A percentile compares a stretch with the other conserved stretches of the same genome.
Conservation (phyloP, 2,113 vertebrate genomes). For the Nematolebias whitei region DNA sequence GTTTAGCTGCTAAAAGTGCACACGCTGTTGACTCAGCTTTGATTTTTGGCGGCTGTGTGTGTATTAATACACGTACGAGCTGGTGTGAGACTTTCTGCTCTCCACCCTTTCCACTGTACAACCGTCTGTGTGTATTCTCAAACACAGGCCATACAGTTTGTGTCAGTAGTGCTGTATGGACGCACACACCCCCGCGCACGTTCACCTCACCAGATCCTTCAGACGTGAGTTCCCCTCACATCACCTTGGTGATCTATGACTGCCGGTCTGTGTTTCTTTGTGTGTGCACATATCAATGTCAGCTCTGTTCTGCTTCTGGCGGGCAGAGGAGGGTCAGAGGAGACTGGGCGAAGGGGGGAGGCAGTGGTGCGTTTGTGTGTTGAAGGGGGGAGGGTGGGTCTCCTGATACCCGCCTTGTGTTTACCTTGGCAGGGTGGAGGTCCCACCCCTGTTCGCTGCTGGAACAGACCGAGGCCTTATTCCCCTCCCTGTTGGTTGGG, state of each 20-base stretch:
- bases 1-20: neutral
- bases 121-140: slow-evolving; percentile 47
- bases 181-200: too few relatives aligned
- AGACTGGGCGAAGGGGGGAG: slow-evolving; percentile 35
- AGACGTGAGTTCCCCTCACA: slow-evolving; percentile 53
- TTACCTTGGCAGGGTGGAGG: slow-evolving; percentile 77
- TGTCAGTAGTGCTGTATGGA: slow-evolving; percentile 17
- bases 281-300: slow-evolving; percentile 74
- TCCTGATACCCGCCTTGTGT: slow-evolving; percentile 68
- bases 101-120: slow-evolving; percentile 25
- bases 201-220: slow-evolving; percentile 26
- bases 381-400: slow-evolving; percentile 18
- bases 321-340: slow-evolving; percentile 42
- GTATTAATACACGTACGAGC: slow-evolving; percentile 4
- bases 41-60: neutral
- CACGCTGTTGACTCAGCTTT: neutral
- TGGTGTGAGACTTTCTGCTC: slow-evolving; percentile 27
- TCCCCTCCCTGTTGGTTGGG: slow-evolving; percentile 64
- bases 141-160: slow-evolving; percentile 49
- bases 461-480: slow-evolving; percentile 79
- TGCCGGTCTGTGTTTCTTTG: slow-evolving; percentile 44
- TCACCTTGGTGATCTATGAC: slow-evolving; percentile 54
- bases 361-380: slow-evolving; percentile 4
- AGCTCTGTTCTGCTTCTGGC: slow-evolving; percentile 73
- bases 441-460: slow-evolving; percentile 57